phyloP scores from a whole-genome alignment of 2,797 vertebrate genomes.

The Xenentodon cancila region DNA sequence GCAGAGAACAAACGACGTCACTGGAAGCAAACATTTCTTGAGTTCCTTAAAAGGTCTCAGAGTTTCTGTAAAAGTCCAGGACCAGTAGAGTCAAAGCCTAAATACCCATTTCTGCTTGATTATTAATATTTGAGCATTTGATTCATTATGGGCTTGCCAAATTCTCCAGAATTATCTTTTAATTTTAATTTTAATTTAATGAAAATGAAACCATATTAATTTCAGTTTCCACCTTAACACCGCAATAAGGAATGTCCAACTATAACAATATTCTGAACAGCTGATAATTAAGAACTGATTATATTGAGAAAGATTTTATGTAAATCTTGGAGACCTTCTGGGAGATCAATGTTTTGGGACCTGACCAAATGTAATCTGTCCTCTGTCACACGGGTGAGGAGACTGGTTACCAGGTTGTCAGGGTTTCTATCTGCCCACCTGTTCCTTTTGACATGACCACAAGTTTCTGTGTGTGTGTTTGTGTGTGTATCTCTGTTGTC shows the following conservation, averaged over 20 bases:
- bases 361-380: conserved; percentile 44
- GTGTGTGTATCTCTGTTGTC: conserved; percentile 17
- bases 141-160: too few relatives aligned
- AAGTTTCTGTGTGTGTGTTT: conserved; percentile 1
- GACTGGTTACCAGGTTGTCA: conserved; percentile 37
- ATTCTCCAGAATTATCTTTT: too few relatives aligned
- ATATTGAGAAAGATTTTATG: conserved; percentile 5
- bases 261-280: neutral
- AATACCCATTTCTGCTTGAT: neutral
- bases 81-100: neutral
- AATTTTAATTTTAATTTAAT: too few relatives aligned
- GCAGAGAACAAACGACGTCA: neutral
- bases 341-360: conserved; percentile 20
- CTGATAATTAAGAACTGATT: neutral
- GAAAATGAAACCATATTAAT: too few relatives aligned
- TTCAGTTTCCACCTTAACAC: too few relatives aligned
- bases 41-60: too few relatives aligned
- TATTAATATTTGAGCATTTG: too few relatives aligned
- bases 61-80: neutral
- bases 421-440: conserved; percentile 45
- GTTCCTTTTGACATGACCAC: conserved; percentile 41
- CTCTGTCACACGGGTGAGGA: conserved; percentile 50
- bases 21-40: neutral
- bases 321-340: conserved; percentile 4
- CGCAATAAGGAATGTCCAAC: neutral